Conservation (phyloP, 2,888 invertebrate species). For the Netelia inedita region DNA sequence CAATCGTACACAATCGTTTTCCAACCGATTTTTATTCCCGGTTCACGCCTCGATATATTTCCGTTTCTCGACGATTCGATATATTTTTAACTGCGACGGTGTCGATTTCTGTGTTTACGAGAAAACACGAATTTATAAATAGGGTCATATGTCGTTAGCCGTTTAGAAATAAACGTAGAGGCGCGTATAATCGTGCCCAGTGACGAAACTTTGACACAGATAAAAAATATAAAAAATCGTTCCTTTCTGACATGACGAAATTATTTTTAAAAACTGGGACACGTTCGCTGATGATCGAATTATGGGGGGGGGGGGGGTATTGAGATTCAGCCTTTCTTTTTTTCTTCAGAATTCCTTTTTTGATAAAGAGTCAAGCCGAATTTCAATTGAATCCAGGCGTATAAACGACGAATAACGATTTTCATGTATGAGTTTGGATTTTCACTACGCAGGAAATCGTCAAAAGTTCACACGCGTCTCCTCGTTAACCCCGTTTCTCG, state of each 20-base stretch:
- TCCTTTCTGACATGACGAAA: not conserved
- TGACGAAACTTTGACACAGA: not conserved
- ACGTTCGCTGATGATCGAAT: slow-evolving; percentile 10
- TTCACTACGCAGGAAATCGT: slow-evolving; percentile 31
- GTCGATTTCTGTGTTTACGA: too few species aligned
- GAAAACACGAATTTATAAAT: too few species aligned
- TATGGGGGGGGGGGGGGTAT: not conserved
- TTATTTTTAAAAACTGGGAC: not conserved
- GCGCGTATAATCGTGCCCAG: not conserved
- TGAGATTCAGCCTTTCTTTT: not conserved
- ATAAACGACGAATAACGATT: slow-evolving; percentile 13
- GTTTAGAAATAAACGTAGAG: too few species aligned
- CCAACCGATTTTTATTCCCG: too few species aligned
- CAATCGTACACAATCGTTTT: too few species aligned
- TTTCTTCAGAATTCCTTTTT: not conserved
- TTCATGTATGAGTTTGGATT: not conserved
- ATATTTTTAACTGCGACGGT: too few species aligned
- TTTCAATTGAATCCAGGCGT: slow-evolving; percentile 31
- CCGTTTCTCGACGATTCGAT: too few species aligned
- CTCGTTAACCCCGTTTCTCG: slow-evolving; percentile 57
- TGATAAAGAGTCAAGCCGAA: slow-evolving; percentile 18
- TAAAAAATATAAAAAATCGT: not conserved
- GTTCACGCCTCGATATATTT: too few species aligned
- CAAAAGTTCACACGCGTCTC: slow-evolving; percentile 40
- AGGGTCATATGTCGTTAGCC: too few species aligned